Base-by-base conservation (phyloP, 2,888 invertebrate species). In the Gari tellinella region DNA sequence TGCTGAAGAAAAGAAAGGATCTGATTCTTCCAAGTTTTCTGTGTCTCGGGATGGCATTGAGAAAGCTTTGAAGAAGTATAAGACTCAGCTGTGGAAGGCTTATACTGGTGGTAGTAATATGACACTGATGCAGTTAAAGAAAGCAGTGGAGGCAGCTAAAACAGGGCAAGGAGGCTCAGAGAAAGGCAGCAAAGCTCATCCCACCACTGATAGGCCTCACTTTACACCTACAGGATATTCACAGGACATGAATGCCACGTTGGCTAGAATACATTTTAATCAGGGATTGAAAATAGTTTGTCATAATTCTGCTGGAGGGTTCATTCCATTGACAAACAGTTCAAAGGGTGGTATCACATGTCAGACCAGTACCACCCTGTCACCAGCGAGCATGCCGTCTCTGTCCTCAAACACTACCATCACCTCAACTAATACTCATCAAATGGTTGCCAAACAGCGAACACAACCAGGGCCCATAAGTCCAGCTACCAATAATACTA, bases 41-140 rank as follows among this genome's bases (percentile, higher is more conserved):
- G 72, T 79, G 19, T 74, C 74, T 41, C 51, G 65, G 26, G 79
- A 79, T 26, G 74, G 79, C 14, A 79, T 79, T 23, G 79, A 79
- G 49, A 79, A 74, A 48, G 79, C 79, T 26, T 62, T 79, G 43
- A 72, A 79, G 51, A 55, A 65, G 37, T 79, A 79, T 31, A 74
- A 75, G 37, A 75, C 74, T 2, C 79, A 79, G 63, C 41, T 79
- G 48, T 78, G 73, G 69, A 78, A 67, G 38, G 69, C 73, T 0
- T 78, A 73, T 57, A 78, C 78, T 23, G 78, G 78, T 1, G 60
- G 40, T 19, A 69, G 55, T 46, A 73, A 73, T 51, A 55, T 73
- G 19, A 60, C 66, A 0, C 26, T 78, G 15, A 45, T 51, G 23
- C 73, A 78, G 56, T 38, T 78, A 12, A 73, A 69, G 55, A 58